These are phyloP conservation scores for Chelon auratus DNA, from an alignment of 2,797 vertebrate genomes.

Conservation along the genomic window DNA sequence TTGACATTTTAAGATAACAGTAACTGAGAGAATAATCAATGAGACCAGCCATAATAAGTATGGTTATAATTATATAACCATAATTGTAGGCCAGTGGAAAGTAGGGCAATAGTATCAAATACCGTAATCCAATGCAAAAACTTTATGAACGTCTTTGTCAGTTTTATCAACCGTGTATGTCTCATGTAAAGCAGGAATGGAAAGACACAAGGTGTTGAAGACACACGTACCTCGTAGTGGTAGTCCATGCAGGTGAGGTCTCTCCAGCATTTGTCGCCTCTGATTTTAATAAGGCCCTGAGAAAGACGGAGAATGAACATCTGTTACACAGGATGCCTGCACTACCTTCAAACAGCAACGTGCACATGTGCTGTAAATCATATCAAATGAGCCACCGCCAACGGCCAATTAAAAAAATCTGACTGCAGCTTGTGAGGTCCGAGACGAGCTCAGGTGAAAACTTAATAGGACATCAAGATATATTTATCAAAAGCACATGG, in stretches of 20 bases:
- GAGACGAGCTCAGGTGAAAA: not conserved
- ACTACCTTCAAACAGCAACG: not conserved
- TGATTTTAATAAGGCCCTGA: constrained; percentile 86
- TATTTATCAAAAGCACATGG: too few relatives aligned
- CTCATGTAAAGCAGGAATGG: too few relatives aligned
- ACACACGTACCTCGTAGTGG: constrained; percentile 83
- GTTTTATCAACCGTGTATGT: too few relatives aligned
- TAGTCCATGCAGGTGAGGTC: constrained; percentile 88
- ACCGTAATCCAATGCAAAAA: too few relatives aligned
- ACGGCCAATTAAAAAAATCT: not conserved
- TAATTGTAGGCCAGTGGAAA: too few relatives aligned
- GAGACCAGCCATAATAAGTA: too few relatives aligned
- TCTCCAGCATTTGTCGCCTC: constrained; percentile 86
- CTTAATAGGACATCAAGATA: not conserved
- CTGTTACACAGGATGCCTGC: not conserved
- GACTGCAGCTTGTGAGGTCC: not conserved
- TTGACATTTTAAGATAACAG: too few relatives aligned
- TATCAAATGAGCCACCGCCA: not conserved
- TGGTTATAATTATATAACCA: too few relatives aligned
- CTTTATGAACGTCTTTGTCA: too few relatives aligned
- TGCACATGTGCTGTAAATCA: not conserved
- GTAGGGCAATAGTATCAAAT: too few relatives aligned
- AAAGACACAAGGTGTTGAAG: not conserved
- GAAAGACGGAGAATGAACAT: constrained; percentile 11
- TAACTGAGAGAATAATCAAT: too few relatives aligned